Conservation (phyloP, 2,888 invertebrate species). For the Leptopilina syphax region DNA sequence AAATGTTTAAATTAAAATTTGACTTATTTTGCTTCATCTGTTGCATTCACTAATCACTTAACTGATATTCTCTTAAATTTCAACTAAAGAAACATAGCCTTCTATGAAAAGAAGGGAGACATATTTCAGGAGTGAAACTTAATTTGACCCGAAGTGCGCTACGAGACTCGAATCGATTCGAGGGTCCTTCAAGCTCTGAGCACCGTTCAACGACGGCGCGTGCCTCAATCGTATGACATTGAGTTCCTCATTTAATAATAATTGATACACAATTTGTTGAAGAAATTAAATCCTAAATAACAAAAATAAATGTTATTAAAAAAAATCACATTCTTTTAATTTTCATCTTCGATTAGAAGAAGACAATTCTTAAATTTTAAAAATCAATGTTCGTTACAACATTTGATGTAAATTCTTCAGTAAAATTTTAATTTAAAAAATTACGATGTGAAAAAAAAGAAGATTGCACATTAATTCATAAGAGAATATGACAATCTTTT, state of each 20-base stretch:
- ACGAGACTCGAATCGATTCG: conserved; percentile 73
- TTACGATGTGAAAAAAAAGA: not conserved
- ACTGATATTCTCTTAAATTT: conserved; percentile 10
- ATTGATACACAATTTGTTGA: conserved; percentile 21
- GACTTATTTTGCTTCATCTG: not conserved
- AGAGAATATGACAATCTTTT: not conserved
- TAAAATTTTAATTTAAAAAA: no score
- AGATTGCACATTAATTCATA: conserved; percentile 2
- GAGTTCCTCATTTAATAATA: conserved; percentile 48
- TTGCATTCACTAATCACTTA: conserved; percentile 14
- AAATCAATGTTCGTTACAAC: no score
- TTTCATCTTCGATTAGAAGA: no score
- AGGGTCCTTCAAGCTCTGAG: conserved; percentile 61
- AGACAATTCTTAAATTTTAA: no score
- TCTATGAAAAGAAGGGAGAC: conserved; percentile 49
- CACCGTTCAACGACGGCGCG: conserved; percentile 61
- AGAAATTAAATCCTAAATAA: not conserved
- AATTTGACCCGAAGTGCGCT: conserved; percentile 73
- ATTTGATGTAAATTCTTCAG: no score
- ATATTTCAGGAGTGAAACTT: conserved; percentile 72
- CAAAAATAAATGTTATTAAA: no score
- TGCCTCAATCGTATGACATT: conserved; percentile 67
- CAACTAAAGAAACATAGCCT: conserved; percentile 12
- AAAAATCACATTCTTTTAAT: no score
- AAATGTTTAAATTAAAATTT: not conserved